Evolutionary conservation across 1,140 invertebrate species (phyloP).

Genomic region (Hylaeus anthracinus): DNA sequence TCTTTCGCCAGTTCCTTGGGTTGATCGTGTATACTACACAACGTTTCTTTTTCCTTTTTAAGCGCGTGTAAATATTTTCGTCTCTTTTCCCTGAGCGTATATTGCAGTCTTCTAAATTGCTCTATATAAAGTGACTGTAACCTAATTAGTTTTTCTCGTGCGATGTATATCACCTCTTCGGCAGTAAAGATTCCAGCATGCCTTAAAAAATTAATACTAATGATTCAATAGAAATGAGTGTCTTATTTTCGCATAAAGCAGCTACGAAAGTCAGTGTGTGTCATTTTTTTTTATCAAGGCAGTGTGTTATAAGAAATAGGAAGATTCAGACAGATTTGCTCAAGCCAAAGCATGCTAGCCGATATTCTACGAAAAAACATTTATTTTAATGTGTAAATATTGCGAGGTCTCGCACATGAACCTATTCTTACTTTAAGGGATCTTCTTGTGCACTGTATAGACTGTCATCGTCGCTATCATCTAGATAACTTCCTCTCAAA

Average conservation of each 20-base stretch:
- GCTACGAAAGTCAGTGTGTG: slow-evolving; percentile 54
- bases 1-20: slow-evolving; percentile 86
- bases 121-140: slow-evolving; percentile 92
- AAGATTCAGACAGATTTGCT: slow-evolving; percentile 40
- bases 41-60: slow-evolving; percentile 89
- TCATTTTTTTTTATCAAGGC: slow-evolving; percentile 5
- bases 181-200: slow-evolving; percentile 93
- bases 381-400: background rate
- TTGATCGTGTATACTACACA: slow-evolving; percentile 91
- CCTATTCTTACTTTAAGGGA: slow-evolving; percentile 85
- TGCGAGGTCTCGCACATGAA: background rate
- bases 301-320: too few species aligned
- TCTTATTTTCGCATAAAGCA: slow-evolving; percentile 65
- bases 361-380: slow-evolving; percentile 42
- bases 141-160: slow-evolving; percentile 88
- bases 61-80: slow-evolving; percentile 87
- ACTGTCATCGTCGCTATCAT: slow-evolving; percentile 89
- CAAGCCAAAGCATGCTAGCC: slow-evolving; percentile 72
- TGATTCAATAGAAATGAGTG: slow-evolving; percentile 70
- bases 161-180: slow-evolving; percentile 91
- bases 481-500: slow-evolving; percentile 84
- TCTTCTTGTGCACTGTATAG: slow-evolving; percentile 90
- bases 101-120: slow-evolving; percentile 89
- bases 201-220: slow-evolving; percentile 83
- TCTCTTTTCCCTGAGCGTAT: slow-evolving; percentile 87